Evolutionary conservation across 2,888 invertebrate genomes (phyloP).

Genomic region (Lepidocyrtinus sp.): DNA sequence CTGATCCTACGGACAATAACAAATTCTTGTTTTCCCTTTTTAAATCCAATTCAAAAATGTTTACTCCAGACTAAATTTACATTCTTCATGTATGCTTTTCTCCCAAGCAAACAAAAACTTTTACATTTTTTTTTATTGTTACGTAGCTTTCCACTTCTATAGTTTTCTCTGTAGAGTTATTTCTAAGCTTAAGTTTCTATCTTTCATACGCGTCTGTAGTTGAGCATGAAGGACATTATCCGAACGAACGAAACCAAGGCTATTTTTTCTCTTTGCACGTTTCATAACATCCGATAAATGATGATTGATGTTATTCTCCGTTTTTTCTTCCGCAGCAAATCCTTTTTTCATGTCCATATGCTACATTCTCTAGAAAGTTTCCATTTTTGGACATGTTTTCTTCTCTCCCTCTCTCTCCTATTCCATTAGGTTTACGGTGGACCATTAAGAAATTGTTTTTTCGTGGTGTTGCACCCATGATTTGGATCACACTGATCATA

Average conservation of each 20-base stretch:
- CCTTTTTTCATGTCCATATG: background rate
- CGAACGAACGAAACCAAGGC: background rate
- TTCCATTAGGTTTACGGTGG: background rate
- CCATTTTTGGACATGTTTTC: background rate
- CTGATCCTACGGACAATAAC: no score
- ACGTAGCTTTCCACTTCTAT: no score
- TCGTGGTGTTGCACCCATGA: background rate
- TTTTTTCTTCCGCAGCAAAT: background rate
- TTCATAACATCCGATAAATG: constrained; percentile 25
- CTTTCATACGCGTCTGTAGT: no score
- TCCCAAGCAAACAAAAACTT: no score
- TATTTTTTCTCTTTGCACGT: constrained; percentile 14
- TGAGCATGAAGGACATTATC: background rate
- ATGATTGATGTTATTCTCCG: constrained; percentile 35
- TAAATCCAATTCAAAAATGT: no score
- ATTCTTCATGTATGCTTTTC: no score
- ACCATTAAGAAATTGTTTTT: background rate
- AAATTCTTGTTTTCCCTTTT: no score
- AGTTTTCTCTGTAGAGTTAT: no score
- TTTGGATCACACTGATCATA: background rate
- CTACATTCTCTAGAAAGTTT: background rate
- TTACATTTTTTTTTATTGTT: no score
- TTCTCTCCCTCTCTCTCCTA: background rate
- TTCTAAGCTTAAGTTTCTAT: no score
- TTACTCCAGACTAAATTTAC: no score